Conservation (phyloP, 2,113 vertebrate species). For the Apaloderma vittatum region DNA sequence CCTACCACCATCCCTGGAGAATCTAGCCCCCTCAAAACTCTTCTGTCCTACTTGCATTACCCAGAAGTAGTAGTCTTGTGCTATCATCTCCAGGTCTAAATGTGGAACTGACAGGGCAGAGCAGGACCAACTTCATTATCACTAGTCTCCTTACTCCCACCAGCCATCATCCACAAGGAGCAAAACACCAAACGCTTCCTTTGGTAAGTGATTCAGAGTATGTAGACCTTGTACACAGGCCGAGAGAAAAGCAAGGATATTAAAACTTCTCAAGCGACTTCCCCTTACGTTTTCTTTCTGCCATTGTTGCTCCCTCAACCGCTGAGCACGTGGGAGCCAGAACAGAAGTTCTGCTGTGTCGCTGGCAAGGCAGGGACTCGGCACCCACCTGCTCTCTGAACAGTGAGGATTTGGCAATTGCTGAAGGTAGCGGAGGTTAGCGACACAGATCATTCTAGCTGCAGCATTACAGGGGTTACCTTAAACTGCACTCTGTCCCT, state of each 20-base stretch:
- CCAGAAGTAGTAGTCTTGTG: accelerated
- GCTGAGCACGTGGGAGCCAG: neutral
- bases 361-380: neutral
- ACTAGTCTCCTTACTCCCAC: neutral
- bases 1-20: neutral
- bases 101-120: neutral
- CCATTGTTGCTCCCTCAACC: neutral
- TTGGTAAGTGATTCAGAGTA: neutral
- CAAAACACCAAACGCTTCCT: neutral
- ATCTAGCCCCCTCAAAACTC: neutral
- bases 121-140: accelerated
- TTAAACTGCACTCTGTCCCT: neutral
- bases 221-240: neutral
- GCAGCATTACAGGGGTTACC: neutral
- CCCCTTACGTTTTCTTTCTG: neutral
- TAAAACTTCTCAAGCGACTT: neutral
- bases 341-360: neutral
- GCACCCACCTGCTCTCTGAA: neutral
- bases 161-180: neutral
- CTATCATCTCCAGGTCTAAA: too few relatives aligned
- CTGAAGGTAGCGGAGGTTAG: neutral
- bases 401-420: neutral
- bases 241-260: neutral
- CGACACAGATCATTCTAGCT: neutral
- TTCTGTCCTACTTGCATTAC: neutral